Evolutionary conservation across 2,888 invertebrate species (phyloP), one percentile per base, ranked within the genome.

Genomic region (Sisyra terminalis): DNA sequence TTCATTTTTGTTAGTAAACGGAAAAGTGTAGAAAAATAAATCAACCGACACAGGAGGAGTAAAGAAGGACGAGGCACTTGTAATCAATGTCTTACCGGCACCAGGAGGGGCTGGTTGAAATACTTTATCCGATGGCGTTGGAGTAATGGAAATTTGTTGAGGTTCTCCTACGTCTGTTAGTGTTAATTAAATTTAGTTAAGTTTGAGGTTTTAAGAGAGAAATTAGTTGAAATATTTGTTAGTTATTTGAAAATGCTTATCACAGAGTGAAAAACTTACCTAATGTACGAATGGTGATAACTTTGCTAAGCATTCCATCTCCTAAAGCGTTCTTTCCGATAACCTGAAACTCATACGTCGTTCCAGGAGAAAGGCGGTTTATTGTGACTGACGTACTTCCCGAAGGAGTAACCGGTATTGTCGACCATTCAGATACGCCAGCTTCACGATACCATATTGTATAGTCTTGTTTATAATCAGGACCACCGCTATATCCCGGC

Each of bases 311-410:
- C 82, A 92, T 86, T 48, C 94, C 94, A 57, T 93, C 89, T 48
- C 96, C 94, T 44, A 92, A 75, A 10, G 86, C 80, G 63, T 96
- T 96, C 59, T 90, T 86, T 45, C 94, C 90, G 53, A 93, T 80
- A 45, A 96, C 89, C 70, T 92, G 89, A 65, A 96, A 94, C 66
- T 96, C 93, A 66, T 96, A 94, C 44, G 82, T 79, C 32, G 89
- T 90, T 49, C 86, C 86, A 8, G 93, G 89, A 51, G 81, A 78
- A 47, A 96, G 71, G 48, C 85, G 80, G 63, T 88, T 89, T 61
- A 96, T 86, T 52, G 92, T 90, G 49, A 88, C 83, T 62, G 76
- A 69, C 10, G 92, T 92, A 57, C 86, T 84, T 50, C 90, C 90
- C 43, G 88, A 83, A 2, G 92, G 93, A 37, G 87, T 86, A 42